These are phyloP conservation scores for Diorhabda carinulata DNA, from an alignment of 1,140 invertebrate genomes.

Conservation along the genomic window DNA sequence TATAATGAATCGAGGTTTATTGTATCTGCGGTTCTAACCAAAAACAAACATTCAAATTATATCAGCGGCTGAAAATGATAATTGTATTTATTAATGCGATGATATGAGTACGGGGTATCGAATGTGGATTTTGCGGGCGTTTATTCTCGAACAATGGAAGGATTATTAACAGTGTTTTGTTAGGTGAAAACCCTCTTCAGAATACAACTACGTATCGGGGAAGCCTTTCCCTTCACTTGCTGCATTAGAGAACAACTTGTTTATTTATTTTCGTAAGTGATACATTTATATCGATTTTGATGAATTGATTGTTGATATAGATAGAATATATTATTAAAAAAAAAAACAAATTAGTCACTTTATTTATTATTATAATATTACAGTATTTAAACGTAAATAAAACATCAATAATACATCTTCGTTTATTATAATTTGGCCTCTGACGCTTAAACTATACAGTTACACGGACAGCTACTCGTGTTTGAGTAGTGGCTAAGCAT, in stretches of 20 bases:
- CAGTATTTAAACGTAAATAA: no score
- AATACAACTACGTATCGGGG: not conserved
- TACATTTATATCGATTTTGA: not conserved
- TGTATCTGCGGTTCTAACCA: slow-evolving; percentile 23
- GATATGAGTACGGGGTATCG: slow-evolving; percentile 37
- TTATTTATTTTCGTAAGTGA: slow-evolving; percentile 10
- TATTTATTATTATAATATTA: no score
- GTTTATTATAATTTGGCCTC: no score
- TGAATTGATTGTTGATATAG: no score
- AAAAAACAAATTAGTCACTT: no score
- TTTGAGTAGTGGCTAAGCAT: no score
- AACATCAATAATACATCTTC: no score
- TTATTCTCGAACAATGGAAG: slow-evolving; percentile 32
- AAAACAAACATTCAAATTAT: slow-evolving; percentile 40
- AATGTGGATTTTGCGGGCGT: slow-evolving; percentile 30
- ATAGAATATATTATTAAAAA: no score
- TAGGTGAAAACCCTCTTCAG: slow-evolving; percentile 10
- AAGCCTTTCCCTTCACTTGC: not conserved
- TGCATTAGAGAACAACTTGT: not conserved
- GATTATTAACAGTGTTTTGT: slow-evolving; percentile 41
- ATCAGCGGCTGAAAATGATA: slow-evolving; percentile 28
- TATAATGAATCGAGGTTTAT: not conserved
- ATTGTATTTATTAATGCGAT: slow-evolving; percentile 42
- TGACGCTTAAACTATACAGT: no score
- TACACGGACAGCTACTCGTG: no score